Evolutionary conservation across 2,797 vertebrate species (phyloP).

Genomic region (Lerista edwardsae): DNA sequence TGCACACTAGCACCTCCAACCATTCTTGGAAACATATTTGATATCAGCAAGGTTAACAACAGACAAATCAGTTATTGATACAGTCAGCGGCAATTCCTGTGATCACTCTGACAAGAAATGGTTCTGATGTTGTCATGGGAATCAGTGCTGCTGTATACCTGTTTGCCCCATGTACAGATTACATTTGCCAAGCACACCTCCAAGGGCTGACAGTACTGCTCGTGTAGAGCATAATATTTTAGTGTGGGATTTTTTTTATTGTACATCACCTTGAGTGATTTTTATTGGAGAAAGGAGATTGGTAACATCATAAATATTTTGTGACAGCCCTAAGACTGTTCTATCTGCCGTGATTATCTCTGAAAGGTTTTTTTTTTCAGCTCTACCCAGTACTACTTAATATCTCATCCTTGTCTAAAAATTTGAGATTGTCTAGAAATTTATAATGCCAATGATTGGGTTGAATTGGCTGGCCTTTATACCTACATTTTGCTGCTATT

Average conservation of each 20-base stretch:
- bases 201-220: background rate
- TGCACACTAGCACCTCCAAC: too few relatives aligned
- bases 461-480: background rate
- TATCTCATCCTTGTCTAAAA: background rate
- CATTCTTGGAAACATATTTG: background rate
- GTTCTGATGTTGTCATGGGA: background rate
- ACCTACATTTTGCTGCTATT: background rate
- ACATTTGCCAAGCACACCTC: background rate
- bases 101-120: background rate
- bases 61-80: background rate
- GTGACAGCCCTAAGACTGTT: background rate
- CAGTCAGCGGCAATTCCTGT: background rate
- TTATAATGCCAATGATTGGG: background rate
- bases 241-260: background rate
- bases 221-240: background rate
- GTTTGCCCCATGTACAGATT: background rate
- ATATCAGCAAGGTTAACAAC: background rate
- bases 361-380: background rate
- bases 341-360: too few relatives aligned
- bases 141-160: background rate
- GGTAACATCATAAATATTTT: background rate
- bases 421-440: background rate
- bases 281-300: background rate
- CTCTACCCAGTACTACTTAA: background rate
- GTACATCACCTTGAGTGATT: background rate